phyloP scores from a whole-genome alignment of 2,888 invertebrate genomes.

The Catocala fraxini region DNA sequence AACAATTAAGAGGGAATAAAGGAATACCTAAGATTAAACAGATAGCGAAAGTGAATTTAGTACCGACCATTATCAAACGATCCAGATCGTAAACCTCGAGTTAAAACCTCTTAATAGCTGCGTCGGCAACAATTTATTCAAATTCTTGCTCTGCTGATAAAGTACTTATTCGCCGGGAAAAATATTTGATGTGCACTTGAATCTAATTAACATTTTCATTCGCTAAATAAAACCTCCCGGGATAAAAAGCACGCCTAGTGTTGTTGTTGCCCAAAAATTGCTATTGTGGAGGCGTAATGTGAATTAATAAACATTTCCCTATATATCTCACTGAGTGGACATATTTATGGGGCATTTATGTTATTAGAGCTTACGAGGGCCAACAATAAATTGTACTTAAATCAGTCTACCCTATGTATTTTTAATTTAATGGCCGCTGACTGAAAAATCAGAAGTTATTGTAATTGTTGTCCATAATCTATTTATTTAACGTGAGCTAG shows the following conservation, averaged over 20 bases:
- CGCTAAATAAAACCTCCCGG: not conserved
- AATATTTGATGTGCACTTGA: conserved; percentile 54
- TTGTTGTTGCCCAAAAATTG: conserved; percentile 20
- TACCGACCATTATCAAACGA: conserved; percentile 69
- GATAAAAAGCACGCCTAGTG: not conserved
- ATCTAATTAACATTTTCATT: conserved; percentile 54
- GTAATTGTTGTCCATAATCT: conserved; percentile 35
- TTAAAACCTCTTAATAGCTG: conserved; percentile 71
- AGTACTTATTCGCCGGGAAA: conserved; percentile 53
- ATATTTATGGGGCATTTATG: conserved; percentile 61
- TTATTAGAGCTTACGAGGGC: conserved; percentile 56
- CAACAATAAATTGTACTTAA: conserved; percentile 64
- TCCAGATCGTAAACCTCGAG: conserved; percentile 70
- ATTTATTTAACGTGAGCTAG: not conserved
- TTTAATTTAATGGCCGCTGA: conserved; percentile 57
- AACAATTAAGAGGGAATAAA: conserved; percentile 59
- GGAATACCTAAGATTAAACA: conserved; percentile 62
- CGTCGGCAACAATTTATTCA: conserved; percentile 71
- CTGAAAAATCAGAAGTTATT: conserved; percentile 55
- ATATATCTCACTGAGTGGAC: conserved; percentile 47
- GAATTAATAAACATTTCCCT: conserved; percentile 49
- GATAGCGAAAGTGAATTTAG: conserved; percentile 71
- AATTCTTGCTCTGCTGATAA: conserved; percentile 63
- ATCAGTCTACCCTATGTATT: conserved; percentile 56
- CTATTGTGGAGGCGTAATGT: conserved; percentile 27